Evolutionary conservation across 2,888 invertebrate genomes (phyloP).

Genomic region (Tipula lateralis): DNA sequence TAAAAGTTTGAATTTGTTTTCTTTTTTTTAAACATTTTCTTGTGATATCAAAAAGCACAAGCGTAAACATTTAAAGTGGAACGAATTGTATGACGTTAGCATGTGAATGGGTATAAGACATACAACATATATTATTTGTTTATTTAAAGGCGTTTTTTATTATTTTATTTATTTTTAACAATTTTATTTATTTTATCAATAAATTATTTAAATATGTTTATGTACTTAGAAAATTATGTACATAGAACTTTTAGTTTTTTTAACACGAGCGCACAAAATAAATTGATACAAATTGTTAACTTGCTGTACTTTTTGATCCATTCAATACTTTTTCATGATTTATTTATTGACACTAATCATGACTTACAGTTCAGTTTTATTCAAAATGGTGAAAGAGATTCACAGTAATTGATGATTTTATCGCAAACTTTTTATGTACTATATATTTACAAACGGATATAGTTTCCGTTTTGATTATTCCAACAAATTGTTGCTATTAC

Average conservation of each 20-base stretch:
- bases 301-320: no score
- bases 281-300: not conserved
- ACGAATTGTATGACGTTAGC: not conserved
- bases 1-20: slow-evolving; percentile 1
- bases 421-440: no score
- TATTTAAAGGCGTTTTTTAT: not conserved
- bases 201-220: not conserved
- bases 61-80: not conserved
- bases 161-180: not conserved
- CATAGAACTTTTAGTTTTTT: not conserved
- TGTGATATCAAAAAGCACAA: not conserved
- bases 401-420: no score
- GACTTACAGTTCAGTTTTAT: no score
- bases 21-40: not conserved
- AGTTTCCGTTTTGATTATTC: no score
- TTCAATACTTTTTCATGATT: no score
- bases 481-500: no score
- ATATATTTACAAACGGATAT: no score
- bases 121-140: not conserved
- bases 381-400: no score
- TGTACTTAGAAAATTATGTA: not conserved
- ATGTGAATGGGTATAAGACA: not conserved
- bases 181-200: slow-evolving; percentile 14
- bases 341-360: no score
- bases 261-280: not conserved